Percentiles rank a stretch among this genome's conserved stretches.
Evolutionary conservation across 2,113 vertebrate species (phyloP).

Genomic region (Penelope pileata): DNA sequence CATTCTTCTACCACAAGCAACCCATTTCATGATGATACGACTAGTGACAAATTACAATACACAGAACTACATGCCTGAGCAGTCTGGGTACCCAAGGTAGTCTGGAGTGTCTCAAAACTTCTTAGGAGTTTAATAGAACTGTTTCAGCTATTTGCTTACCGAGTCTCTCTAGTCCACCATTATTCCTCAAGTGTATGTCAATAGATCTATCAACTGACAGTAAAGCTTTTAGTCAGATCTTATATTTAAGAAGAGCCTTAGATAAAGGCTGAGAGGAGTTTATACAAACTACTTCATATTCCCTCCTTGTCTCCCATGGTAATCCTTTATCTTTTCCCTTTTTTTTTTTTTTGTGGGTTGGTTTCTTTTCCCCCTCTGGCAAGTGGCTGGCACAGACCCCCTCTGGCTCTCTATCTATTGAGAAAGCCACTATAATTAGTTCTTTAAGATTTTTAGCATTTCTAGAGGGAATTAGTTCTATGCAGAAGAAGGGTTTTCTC

Average conservation of each 20-base stretch:
- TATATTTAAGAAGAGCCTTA: neutral
- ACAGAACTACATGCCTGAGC: neutral
- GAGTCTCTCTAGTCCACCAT: neutral
- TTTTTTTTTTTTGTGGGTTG: neutral
- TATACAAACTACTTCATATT: neutral
- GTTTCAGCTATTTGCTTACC: neutral
- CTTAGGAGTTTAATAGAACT: neutral
- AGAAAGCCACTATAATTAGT: conserved; percentile 62
- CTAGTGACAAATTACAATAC: neutral
- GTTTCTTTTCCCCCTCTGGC: neutral
- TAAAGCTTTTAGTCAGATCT: neutral
- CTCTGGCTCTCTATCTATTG: conserved; percentile 27
- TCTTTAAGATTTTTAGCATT: conserved; percentile 49
- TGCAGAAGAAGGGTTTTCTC: conserved; percentile 50
- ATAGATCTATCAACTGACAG: neutral
- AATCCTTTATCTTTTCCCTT: neutral
- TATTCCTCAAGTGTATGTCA: neutral
- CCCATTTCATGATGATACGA: neutral
- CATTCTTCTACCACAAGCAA: neutral
- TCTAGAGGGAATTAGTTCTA: conserved; percentile 61
- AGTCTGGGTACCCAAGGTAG: neutral
- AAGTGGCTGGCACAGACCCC: neutral
- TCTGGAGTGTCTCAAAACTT: neutral
- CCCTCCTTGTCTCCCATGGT: neutral
- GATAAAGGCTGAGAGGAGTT: neutral